phyloP scores from a whole-genome alignment of 2,888 invertebrate genomes.

The Agrochola circellaris region DNA sequence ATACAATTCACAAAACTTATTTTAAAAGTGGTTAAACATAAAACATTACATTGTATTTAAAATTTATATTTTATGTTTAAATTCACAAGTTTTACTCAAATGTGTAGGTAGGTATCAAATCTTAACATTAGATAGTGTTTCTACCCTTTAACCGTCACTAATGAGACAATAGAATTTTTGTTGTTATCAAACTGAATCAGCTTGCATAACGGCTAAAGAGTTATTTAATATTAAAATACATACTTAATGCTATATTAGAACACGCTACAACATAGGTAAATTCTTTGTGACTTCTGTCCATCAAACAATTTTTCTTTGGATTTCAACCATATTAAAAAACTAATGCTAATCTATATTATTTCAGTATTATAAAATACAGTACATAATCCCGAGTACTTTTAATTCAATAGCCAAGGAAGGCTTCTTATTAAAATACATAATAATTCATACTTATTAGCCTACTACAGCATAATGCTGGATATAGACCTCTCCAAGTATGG shows the following conservation, averaged over 20 bases:
- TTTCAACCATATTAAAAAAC: background rate
- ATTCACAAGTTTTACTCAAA: background rate
- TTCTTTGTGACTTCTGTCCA: background rate
- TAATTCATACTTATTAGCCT: background rate
- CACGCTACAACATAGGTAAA: background rate
- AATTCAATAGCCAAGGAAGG: too few species aligned
- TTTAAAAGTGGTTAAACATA: constrained; percentile 1
- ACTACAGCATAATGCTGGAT: background rate
- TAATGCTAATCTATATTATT: background rate
- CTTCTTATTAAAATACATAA: background rate
- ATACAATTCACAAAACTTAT: constrained; percentile 4
- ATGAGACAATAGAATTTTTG: too few species aligned
- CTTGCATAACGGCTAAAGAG: too few species aligned
- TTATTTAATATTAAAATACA: background rate
- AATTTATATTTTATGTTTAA: background rate
- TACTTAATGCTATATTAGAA: background rate
- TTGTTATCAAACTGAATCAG: too few species aligned
- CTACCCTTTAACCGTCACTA: background rate
- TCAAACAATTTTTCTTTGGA: background rate
- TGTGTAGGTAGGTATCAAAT: constrained; percentile 14
- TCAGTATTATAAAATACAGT: constrained; percentile 2
- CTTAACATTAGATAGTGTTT: background rate
- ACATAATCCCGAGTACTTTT: background rate
- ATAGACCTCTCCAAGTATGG: background rate
- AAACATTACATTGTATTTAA: background rate